Percentiles rank a stretch among this genome's conserved stretches.
Evolutionary conservation across 2,888 invertebrate species (phyloP).

Genomic region (Aspidiotus destructor): DNA sequence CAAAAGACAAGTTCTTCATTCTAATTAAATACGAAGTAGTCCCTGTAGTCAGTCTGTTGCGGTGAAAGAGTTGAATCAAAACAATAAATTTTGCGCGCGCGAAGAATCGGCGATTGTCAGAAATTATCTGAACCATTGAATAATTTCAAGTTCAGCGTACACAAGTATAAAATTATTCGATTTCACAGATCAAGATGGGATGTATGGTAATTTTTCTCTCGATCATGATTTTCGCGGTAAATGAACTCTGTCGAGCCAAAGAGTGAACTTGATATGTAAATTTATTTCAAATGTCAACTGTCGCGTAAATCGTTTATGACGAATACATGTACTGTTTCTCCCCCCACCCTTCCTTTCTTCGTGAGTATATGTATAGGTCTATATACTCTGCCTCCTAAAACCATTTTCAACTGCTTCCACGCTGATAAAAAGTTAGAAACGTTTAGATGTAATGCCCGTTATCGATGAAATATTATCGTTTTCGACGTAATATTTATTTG

Average conservation of each 20-base stretch:
- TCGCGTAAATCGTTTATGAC: too few species aligned
- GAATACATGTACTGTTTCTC: too few species aligned
- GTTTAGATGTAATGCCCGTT: background rate
- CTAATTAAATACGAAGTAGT: background rate
- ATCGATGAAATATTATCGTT: conserved; percentile 1
- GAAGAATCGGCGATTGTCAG: conserved; percentile 11
- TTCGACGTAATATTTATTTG: conserved; percentile 2
- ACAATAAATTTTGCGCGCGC: too few species aligned
- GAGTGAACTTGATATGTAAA: too few species aligned
- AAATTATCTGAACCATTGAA: conserved; percentile 25
- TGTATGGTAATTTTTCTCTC: conserved; percentile 20
- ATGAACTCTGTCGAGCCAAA: background rate
- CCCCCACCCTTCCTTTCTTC: too few species aligned
- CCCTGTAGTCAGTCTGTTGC: too few species aligned
- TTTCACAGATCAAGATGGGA: conserved; percentile 25
- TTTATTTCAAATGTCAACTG: too few species aligned
- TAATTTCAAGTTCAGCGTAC: conserved; percentile 15
- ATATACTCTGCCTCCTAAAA: too few species aligned
- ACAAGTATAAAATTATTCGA: conserved; percentile 25
- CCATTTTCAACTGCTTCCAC: too few species aligned
- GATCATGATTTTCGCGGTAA: conserved; percentile 20
- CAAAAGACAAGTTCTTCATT: background rate
- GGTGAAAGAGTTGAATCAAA: too few species aligned
- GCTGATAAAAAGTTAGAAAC: too few species aligned
- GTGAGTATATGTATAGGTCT: too few species aligned